Evolutionary conservation across 1,140 invertebrate genomes (phyloP), one percentile per base, ranked within the genome.

Genomic region (Dreissena polymorpha): DNA sequence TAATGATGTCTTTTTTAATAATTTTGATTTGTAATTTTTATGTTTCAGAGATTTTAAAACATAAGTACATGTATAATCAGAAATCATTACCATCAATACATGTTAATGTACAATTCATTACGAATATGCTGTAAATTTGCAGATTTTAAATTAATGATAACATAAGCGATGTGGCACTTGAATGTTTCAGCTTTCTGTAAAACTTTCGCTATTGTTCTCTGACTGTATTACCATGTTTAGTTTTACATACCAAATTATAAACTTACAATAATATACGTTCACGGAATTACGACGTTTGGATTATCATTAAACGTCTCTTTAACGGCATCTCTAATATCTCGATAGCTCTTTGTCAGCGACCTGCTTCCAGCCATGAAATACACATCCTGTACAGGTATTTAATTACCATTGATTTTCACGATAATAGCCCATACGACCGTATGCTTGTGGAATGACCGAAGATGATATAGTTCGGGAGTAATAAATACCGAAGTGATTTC

Each of bases 321-420:
- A 60, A 14, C 67, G 49, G 39, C 50, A n/a, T 67, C 25, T 76
- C 74, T 27, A 67, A 50, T 76, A 50, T 5, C 18, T 67, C 51
- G 39, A 39, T 39, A 39, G 2, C 39, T 39, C 39, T 70, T 65
- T 57, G 76, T 78, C 67, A 70, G 23, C 7, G 21, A 6, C 65
- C n/a, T 53, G 27, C 25, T 51, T 78, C 21, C 21, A 50, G 12
- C 13, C 18, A 21, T 53, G 65, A 69, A 55, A 53, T 78, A 25
- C 23, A 78, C 76, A 78, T 78, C 76, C 76, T 78, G 76, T 78
- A 78, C 57, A 57, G 76, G 76, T 67, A 78, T 78, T 78, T 78
- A 78, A 78, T 78, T 69, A 53, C 14, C 53, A 78, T 78, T 57
- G 76, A 78, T 78, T 78, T 55, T 18, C 16, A 16, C 65, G 27